Conservation (phyloP, 2,113 vertebrate species). For the Nymphicus hollandicus region DNA sequence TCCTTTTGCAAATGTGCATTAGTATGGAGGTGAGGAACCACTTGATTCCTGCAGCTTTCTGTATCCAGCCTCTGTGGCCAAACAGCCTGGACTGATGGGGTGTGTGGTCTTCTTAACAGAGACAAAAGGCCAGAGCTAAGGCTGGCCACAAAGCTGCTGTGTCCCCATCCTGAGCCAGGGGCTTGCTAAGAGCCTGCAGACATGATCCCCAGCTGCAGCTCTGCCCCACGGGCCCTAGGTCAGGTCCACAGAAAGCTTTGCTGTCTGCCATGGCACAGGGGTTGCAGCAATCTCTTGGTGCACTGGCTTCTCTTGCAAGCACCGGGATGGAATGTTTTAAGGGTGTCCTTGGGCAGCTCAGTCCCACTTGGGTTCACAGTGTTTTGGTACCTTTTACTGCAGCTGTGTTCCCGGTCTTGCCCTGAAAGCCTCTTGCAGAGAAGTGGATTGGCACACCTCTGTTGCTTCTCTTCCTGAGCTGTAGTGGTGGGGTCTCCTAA, state of each 20-base stretch:
- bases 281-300: not conserved
- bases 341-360: not conserved
- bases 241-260: accelerated
- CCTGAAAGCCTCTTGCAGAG: not conserved
- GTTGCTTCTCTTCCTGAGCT: not conserved
- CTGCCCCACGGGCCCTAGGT: not conserved
- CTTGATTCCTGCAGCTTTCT: not conserved
- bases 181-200: not conserved
- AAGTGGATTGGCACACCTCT: not conserved
- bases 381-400: not conserved
- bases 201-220: not conserved
- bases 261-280: not conserved
- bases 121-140: not conserved
- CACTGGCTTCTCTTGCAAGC: not conserved
- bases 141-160: not conserved
- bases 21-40: not conserved
- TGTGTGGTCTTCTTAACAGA: not conserved
- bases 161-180: not conserved
- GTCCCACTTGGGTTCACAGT: not conserved
- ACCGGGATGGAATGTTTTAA: not conserved
- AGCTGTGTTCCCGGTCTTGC: not conserved
- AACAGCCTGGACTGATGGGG: not conserved
- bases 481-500: not conserved
- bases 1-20: not conserved
- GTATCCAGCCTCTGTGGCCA: not conserved